Conservation (phyloP, 1,140 invertebrate genomes). For the Drosophila prosaltans region DNA sequence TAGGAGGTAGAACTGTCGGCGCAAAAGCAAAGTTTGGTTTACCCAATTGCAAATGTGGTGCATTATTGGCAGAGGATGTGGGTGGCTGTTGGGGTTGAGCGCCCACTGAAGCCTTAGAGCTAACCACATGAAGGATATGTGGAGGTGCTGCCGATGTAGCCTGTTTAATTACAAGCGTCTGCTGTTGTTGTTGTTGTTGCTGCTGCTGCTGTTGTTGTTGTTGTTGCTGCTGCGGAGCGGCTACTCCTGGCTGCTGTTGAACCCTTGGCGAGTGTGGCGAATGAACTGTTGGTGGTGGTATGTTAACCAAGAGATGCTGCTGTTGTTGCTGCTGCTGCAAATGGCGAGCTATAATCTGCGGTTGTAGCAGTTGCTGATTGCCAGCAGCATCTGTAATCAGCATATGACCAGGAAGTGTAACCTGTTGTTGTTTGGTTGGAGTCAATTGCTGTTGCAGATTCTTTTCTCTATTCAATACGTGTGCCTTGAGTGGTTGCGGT, state of each 20-base stretch:
- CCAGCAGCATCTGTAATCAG: slow-evolving; percentile 59
- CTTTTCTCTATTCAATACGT: slow-evolving; percentile 77
- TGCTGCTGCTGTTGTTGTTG: slow-evolving; percentile 10
- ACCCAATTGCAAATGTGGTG: slow-evolving; percentile 47
- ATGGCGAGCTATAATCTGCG: slow-evolving; percentile 71
- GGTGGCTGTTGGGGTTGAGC: slow-evolving; percentile 44
- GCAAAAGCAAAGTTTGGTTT: slow-evolving; percentile 58
- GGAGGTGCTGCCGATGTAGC: slow-evolving; percentile 46
- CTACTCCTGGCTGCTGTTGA: slow-evolving; percentile 36
- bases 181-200: slow-evolving; percentile 53
- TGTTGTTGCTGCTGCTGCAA: slow-evolving; percentile 47
- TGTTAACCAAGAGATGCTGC: slow-evolving; percentile 72
- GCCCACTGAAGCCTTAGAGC: slow-evolving; percentile 69
- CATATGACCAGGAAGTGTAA: slow-evolving; percentile 60
- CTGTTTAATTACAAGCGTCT: slow-evolving; percentile 79
- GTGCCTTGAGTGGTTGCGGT: slow-evolving; percentile 73
- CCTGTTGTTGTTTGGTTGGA: slow-evolving; percentile 44
- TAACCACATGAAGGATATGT: slow-evolving; percentile 77
- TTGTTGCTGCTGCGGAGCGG: slow-evolving; percentile 32
- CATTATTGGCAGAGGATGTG: slow-evolving; percentile 18
- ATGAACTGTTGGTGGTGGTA: slow-evolving; percentile 66
- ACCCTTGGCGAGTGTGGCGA: slow-evolving; percentile 63
- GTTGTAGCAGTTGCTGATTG: slow-evolving; percentile 57
- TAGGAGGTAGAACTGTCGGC: slow-evolving; percentile 61
- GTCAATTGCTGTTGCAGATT: slow-evolving; percentile 54